phyloP scores from a whole-genome alignment of 2,888 invertebrate species.

The Druceiella hillmani region DNA sequence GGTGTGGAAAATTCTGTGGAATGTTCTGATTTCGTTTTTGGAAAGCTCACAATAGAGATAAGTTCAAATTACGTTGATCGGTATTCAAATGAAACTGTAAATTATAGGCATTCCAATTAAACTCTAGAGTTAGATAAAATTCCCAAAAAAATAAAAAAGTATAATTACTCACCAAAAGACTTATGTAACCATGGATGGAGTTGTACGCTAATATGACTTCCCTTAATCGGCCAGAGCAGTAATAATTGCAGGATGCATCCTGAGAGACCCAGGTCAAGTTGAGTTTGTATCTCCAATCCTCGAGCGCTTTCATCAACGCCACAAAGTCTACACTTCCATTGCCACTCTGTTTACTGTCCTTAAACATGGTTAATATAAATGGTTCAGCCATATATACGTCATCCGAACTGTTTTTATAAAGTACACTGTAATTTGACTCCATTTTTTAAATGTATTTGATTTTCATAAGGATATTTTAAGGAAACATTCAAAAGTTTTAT shows the following conservation, averaged over 20 bases:
- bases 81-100: too few species aligned
- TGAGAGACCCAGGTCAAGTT: conserved; percentile 40
- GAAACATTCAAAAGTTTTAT: too few species aligned
- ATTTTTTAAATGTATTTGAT: too few species aligned
- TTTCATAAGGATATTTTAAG: too few species aligned
- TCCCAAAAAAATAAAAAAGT: too few species aligned
- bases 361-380: conserved; percentile 35
- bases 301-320: conserved; percentile 31
- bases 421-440: too few species aligned
- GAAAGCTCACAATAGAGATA: too few species aligned
- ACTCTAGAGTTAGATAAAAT: too few species aligned
- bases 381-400: conserved; percentile 36
- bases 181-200: conserved; percentile 75
- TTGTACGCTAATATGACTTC: conserved; percentile 60
- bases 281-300: conserved; percentile 36
- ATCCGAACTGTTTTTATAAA: conserved; percentile 32
- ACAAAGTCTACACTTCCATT: conserved; percentile 35
- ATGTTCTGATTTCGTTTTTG: too few species aligned
- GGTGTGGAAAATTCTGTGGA: too few species aligned
- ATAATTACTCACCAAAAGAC: conserved; percentile 71
- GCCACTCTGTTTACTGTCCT: conserved; percentile 33
- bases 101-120: too few species aligned
- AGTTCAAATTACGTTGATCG: too few species aligned
- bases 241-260: conserved; percentile 38
- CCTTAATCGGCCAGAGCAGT: conserved; percentile 56